Base-by-base conservation (phyloP, 2,113 vertebrate species). In the Mormoops blainvillei region DNA sequence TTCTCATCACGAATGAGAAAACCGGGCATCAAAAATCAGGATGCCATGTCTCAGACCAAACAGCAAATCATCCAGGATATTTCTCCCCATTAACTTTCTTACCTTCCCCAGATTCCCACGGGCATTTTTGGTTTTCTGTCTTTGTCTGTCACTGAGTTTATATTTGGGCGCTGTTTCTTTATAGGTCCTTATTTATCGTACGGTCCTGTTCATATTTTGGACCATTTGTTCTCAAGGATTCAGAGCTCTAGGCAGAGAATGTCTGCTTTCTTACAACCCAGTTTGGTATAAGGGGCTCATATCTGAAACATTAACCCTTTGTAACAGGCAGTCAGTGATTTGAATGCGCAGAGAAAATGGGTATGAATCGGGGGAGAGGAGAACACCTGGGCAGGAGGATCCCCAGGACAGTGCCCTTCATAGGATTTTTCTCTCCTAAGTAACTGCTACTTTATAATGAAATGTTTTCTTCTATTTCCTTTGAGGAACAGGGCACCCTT, bases 1-100 rank as follows among this genome's bases (percentile, higher is more conserved):
- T 76, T 76, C 36, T 50, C 41, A 65, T 77, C 36, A 87, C 15
- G 65, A 48, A 82, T 89, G 38, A 91, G 61, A 58, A 95, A 83
- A 38, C 4, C 19, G 56, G 36, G 22, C 38, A 73, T 73, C 50
- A 76, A 80, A 70, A 54, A 19, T 70, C 45, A 89, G 15, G 5
- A 24, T 50, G 4, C 6, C 54, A 6, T 82, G 48, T 38, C 9
- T 61, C 18, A 74, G 38, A n/a, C 61, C 31, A 58, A 28, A n/a
- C 3, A 24, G 38, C 15, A 70, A 56, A 48, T 41, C 19, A 41
- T 73, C 26, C 52, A 58, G 31, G 22, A 24, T 65, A 43, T 58
- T 87, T 82, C 8, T 78, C 5, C 6, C 11, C 24, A 11, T 52
- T 65, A 52, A 71, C 24, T 73, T 78, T 8, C 52, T 80, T 68